These are phyloP conservation scores for Andrena bucephala DNA, from an alignment of 2,888 invertebrate genomes.

Conservation along the genomic window DNA sequence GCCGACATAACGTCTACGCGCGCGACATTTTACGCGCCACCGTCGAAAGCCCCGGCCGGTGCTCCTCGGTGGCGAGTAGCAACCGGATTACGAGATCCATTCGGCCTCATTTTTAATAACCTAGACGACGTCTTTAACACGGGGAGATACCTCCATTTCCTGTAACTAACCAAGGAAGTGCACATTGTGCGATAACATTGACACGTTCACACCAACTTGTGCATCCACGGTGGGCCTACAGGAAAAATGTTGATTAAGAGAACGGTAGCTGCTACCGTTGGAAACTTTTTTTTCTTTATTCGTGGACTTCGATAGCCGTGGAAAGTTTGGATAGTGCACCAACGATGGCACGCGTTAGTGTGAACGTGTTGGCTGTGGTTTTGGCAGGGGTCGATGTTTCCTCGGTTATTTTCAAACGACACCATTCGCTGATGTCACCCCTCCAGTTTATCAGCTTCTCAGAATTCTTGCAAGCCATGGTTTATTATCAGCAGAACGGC, in stretches of 20 bases:
- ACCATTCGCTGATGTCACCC: slow-evolving; percentile 21
- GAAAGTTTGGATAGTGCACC: neutral
- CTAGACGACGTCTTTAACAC: neutral
- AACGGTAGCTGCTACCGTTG: neutral
- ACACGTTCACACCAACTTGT: slow-evolving; percentile 9
- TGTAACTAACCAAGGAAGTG: slow-evolving; percentile 25
- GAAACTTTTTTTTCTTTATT: neutral
- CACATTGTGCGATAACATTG: neutral
- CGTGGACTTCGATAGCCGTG: neutral
- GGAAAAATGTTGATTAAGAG: neutral
- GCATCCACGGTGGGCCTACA: neutral
- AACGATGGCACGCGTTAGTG: neutral
- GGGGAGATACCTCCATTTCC: neutral
- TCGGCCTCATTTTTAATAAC: slow-evolving; percentile 36
- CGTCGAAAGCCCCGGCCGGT: slow-evolving; percentile 14
- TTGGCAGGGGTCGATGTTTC: neutral
- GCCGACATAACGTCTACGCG: slow-evolving; percentile 26
- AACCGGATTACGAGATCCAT: slow-evolving; percentile 37
- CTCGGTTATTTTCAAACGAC: slow-evolving; percentile 14
- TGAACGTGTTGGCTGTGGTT: slow-evolving; percentile 14
- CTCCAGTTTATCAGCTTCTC: neutral
- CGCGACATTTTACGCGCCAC: slow-evolving; percentile 31
- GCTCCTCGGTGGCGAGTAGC: slow-evolving; percentile 31
- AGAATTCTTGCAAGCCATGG: slow-evolving; percentile 17
- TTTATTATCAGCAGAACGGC: neutral